phyloP scores from a whole-genome alignment of 2,113 vertebrate species.

The Gavialis gangeticus region DNA sequence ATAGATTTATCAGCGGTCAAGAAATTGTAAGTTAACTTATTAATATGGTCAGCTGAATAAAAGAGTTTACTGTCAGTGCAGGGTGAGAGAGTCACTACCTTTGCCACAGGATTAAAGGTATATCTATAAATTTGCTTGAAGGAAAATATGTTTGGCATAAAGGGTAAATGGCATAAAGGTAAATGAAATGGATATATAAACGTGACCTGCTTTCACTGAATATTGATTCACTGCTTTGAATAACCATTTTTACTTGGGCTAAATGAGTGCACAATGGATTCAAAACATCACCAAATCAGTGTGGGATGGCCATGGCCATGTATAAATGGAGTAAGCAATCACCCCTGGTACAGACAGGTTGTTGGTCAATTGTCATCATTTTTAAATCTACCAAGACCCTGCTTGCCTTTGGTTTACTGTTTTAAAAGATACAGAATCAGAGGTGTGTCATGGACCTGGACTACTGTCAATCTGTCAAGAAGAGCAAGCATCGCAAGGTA shows the following conservation, averaged over 20 bases:
- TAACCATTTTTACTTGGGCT: not conserved
- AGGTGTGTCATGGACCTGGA: slow-evolving; percentile 7
- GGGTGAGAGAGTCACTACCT: slow-evolving; percentile 1
- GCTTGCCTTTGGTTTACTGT: slow-evolving; percentile 6
- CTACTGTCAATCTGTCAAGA: slow-evolving; percentile 24
- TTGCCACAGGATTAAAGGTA: not conserved
- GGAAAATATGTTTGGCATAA: slow-evolving; percentile 14
- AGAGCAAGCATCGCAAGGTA: slow-evolving; percentile 23
- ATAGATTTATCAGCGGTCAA: slow-evolving; percentile 42
- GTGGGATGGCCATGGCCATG: not conserved
- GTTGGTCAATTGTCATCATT: not conserved
- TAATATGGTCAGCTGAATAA: slow-evolving; percentile 35
- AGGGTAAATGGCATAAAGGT: slow-evolving; percentile 20
- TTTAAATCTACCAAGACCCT: not conserved
- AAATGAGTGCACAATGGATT: slow-evolving; percentile 1
- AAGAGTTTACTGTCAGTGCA: not conserved
- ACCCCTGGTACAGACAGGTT: not conserved
- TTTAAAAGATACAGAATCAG: slow-evolving; percentile 12
- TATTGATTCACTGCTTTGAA: not conserved
- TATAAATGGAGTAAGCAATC: not conserved
- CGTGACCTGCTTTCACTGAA: slow-evolving; percentile 6
- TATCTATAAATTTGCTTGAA: slow-evolving; percentile 11
- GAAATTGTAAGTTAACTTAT: slow-evolving; percentile 55
- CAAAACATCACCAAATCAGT: not conserved
- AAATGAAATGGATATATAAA: slow-evolving; percentile 12